Percentiles rank a stretch among this genome's conserved stretches.
These are phyloP conservation scores for Zeugodacus cucurbitae DNA, from an alignment of 1,140 invertebrate species.

Conservation along the genomic window DNA sequence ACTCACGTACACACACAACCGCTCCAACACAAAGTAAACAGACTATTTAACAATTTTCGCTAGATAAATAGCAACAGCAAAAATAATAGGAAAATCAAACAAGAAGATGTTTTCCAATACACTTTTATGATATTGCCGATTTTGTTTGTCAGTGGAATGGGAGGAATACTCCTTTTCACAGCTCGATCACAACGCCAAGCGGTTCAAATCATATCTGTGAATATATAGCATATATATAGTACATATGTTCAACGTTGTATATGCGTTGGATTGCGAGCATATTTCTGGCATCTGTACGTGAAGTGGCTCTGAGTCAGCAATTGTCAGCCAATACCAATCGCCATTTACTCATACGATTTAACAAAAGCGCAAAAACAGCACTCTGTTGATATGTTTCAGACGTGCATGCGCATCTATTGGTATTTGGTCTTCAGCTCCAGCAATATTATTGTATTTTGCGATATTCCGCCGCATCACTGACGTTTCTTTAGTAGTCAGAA, in stretches of 20 bases:
- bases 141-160: not conserved
- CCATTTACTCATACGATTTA: not conserved
- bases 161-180: not conserved
- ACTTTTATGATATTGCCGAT: slow-evolving; percentile 23
- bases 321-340: not conserved
- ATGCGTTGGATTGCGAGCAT: not conserved
- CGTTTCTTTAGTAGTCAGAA: not conserved
- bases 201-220: not conserved
- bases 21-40: not conserved
- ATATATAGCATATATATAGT: not conserved
- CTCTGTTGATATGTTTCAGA: not conserved
- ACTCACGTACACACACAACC: not conserved
- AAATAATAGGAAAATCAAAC: not conserved
- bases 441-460: not conserved
- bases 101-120: not conserved
- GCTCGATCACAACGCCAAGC: not conserved
- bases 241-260: not conserved
- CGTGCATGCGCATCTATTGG: not conserved
- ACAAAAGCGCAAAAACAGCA: not conserved
- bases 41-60: slow-evolving; percentile 3
- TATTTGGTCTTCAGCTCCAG: not conserved
- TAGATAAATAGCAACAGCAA: slow-evolving; percentile 8
- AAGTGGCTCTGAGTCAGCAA: slow-evolving; percentile 20
- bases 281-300: not conserved
- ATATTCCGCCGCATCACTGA: not conserved